These are phyloP conservation scores for Vidua macroura DNA, from an alignment of 2,113 vertebrate genomes.

Conservation along the genomic window DNA sequence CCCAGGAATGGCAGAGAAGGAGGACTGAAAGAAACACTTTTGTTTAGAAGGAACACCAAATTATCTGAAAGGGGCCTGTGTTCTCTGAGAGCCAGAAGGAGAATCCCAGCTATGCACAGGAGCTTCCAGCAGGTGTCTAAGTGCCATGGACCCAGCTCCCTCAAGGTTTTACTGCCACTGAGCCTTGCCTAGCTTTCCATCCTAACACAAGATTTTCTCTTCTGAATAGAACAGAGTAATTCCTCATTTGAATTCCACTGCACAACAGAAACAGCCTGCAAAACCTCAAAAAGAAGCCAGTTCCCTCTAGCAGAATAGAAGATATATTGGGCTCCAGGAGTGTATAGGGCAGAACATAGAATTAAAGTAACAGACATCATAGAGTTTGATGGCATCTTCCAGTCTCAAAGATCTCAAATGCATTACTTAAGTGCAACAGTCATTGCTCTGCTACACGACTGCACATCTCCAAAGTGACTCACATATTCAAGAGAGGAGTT, in stretches of 20 bases:
- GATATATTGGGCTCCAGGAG: slow-evolving; percentile 46
- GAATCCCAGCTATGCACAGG: background rate
- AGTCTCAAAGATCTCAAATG: slow-evolving; percentile 35
- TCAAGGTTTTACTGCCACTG: background rate
- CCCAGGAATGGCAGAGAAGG: background rate
- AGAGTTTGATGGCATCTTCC: slow-evolving; percentile 53
- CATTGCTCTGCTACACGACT: slow-evolving; percentile 12
- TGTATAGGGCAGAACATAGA: slow-evolving; percentile 54
- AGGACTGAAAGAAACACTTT: background rate
- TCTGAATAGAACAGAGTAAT: slow-evolving; percentile 4
- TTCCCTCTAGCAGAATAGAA: slow-evolving; percentile 52
- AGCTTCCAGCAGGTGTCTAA: background rate
- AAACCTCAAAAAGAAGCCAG: slow-evolving; percentile 33
- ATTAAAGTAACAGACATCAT: slow-evolving; percentile 62
- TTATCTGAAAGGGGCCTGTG: background rate
- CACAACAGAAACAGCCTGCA: slow-evolving; percentile 52
- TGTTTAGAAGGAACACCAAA: background rate
- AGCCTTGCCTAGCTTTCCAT: background rate
- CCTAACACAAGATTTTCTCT: background rate
- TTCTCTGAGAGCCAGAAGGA: background rate
- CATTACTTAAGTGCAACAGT: slow-evolving; percentile 17
- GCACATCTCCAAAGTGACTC: slow-evolving; percentile 16
- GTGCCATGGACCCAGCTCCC: background rate
- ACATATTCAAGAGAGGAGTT: background rate
- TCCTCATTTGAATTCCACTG: slow-evolving; percentile 58